Evolutionary conservation across 2,113 vertebrate genomes (phyloP), one percentile per base, ranked within the genome.

Genomic region (Rhipidura dahli): DNA sequence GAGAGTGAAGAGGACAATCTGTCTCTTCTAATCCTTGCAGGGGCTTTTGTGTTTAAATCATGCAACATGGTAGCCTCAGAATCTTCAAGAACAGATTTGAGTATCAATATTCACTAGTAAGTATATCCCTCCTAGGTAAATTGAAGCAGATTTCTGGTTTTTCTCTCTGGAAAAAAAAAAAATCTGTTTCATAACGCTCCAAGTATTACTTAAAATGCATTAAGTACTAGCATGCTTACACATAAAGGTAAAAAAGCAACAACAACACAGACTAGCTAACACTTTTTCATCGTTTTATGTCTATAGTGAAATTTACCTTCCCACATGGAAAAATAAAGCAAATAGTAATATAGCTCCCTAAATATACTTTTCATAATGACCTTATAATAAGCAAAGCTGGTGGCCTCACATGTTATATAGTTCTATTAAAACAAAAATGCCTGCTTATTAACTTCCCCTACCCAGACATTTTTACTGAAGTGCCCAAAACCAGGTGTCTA

Each of bases 291-390:
- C 59, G 78, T 76, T 94, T 90, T 88, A 96, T 90, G 95, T 92
- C 94, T 65, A 21, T 17, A 70, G 60, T 50, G 71, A 89, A 93
- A 92, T 89, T 97, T 98, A 97, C 93, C 60, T 97, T 54, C 87
- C 97, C 94, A 97, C 76, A 64, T 84, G 97, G 97, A 97, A 84
- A 97, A 98, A 97, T 97, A 97, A 97, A 97, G 82, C 90, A 92
- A 95, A 96, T 78, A 84, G 89, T 96, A 97, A 96, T 96, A 96
- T 60, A 91, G 68, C 61, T 97, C 95, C 96, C 96, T 89, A 94
- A 97, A 96, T 96, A 96, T 92, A 96, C 70, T 96, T 94, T 94
- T 28, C 47, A 96, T 96, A 97, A 97, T 97, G 96, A 96, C 95
- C 96, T 97, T 97, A 92, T 89, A 91, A 90, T 93, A 91, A 94